phyloP scores from a whole-genome alignment of 35 echinoderm and acorn worm species.

The Diadema setosum region DNA sequence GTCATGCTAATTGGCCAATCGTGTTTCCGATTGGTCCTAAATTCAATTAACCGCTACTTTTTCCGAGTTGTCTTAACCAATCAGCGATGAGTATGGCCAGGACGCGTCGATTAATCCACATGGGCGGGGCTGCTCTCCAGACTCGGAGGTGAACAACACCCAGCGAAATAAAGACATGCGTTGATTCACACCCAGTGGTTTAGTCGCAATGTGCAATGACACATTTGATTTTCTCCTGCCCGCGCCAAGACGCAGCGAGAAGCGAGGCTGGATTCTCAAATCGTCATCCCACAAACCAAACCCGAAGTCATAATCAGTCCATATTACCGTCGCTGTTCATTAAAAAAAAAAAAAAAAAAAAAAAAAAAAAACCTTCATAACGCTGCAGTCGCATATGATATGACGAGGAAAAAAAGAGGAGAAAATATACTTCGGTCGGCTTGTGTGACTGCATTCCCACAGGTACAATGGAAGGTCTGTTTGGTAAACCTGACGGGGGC shows the following conservation, averaged over 20 bases:
- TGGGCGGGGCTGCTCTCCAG: background rate
- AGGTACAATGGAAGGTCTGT: background rate
- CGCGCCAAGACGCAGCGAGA: background rate
- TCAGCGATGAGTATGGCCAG: constrained; percentile 20
- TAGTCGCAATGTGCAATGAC: background rate
- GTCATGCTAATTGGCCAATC: constrained; percentile 89
- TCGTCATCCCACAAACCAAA: background rate
- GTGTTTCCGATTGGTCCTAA: constrained; percentile 71
- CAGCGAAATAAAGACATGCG: background rate
- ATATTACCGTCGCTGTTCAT: background rate
- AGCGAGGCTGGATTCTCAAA: too few relatives aligned
- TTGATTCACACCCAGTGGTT: background rate
- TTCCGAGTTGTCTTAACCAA: constrained; percentile 57
- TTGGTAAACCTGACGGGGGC: background rate
- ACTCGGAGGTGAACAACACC: constrained; percentile 23
- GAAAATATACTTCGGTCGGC: background rate
- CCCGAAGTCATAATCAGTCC: constrained; percentile 2
- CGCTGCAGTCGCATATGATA: too few relatives aligned
- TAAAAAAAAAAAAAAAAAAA: background rate
- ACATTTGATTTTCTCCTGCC: background rate
- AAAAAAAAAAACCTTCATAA: background rate
- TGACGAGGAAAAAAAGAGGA: too few relatives aligned
- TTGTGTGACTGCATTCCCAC: background rate
- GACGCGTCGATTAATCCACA: constrained; percentile 5
- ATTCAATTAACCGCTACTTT: constrained; percentile 72